A percentile compares a stretch with the other conserved stretches of the same genome.
phyloP scores from a whole-genome alignment of 2,113 vertebrate species.

The Vimba vimba region DNA sequence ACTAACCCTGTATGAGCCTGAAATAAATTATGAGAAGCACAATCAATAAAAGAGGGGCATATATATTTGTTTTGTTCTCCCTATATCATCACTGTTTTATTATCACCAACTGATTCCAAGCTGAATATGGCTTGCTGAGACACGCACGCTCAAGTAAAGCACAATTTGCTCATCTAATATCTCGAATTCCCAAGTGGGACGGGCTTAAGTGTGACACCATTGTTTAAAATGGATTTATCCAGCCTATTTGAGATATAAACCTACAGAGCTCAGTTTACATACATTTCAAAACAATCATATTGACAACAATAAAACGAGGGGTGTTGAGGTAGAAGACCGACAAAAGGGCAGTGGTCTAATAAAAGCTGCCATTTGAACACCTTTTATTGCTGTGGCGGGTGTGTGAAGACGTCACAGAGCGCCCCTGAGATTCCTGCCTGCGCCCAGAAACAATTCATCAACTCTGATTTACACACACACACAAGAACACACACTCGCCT shows the following conservation, averaged over 20 bases:
- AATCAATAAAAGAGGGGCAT: background rate
- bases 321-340: background rate
- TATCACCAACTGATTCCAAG: background rate
- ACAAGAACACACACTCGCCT: constrained; percentile 43
- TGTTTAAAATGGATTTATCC: constrained; percentile 26
- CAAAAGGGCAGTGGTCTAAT: constrained; percentile 25
- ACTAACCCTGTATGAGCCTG: background rate
- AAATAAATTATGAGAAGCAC: background rate
- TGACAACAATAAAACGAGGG: background rate
- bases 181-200: background rate
- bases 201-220: background rate
- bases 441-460: constrained; percentile 40
- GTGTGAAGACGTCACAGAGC: constrained; percentile 10
- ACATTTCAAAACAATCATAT: constrained; percentile 10
- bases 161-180: background rate
- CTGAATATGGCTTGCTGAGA: background rate
- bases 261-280: background rate
- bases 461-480: constrained; percentile 49
- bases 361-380: constrained; percentile 27
- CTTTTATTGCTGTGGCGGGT: constrained; percentile 17
- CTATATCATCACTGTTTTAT: background rate
- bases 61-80: background rate
- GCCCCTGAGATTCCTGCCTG: constrained; percentile 1
- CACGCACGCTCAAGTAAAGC: background rate
- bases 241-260: background rate